Evolutionary conservation across 2,888 invertebrate species (phyloP).

Genomic region (Caenorhabditis virilis): DNA sequence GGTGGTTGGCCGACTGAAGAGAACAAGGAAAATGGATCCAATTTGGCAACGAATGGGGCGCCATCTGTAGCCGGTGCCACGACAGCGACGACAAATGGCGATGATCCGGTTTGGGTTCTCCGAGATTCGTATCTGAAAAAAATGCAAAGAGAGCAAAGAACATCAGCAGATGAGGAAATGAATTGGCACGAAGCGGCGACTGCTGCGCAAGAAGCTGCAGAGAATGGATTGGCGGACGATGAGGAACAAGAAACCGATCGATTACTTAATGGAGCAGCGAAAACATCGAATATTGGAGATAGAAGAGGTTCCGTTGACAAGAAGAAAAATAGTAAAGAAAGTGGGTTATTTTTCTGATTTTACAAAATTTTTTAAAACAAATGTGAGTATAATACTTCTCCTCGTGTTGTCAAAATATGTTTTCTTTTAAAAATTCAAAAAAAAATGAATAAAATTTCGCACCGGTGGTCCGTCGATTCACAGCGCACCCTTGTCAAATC

Average conservation of each 20-base stretch:
- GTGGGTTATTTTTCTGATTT: constrained; percentile 76
- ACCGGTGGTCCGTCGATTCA: too few species aligned
- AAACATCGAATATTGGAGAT: constrained; percentile 25
- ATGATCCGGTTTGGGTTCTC: constrained; percentile 65
- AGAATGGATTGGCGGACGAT: constrained; percentile 42
- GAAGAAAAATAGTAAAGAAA: constrained; percentile 87
- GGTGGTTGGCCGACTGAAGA: constrained; percentile 44
- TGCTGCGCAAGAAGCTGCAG: constrained; percentile 39
- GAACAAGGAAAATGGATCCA: constrained; percentile 41
- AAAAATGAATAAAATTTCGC: too few species aligned
- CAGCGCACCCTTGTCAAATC: too few species aligned
- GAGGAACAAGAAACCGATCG: constrained; percentile 86
- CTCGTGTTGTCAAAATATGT: too few species aligned
- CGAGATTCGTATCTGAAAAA: constrained; percentile 65
- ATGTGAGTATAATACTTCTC: too few species aligned
- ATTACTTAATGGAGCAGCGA: constrained; percentile 41
- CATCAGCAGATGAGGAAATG: constrained; percentile 35
- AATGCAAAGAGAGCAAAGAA: constrained; percentile 59
- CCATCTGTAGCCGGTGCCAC: constrained; percentile 1
- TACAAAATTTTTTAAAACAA: neutral
- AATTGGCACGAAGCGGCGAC: constrained; percentile 40
- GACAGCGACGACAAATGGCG: constrained; percentile 7
- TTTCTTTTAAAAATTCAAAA: too few species aligned
- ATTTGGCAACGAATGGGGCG: neutral
- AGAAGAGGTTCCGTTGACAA: constrained; percentile 70